Evolutionary conservation across 1,140 invertebrate species (phyloP).

Genomic region (Oreohelix idahoensis): DNA sequence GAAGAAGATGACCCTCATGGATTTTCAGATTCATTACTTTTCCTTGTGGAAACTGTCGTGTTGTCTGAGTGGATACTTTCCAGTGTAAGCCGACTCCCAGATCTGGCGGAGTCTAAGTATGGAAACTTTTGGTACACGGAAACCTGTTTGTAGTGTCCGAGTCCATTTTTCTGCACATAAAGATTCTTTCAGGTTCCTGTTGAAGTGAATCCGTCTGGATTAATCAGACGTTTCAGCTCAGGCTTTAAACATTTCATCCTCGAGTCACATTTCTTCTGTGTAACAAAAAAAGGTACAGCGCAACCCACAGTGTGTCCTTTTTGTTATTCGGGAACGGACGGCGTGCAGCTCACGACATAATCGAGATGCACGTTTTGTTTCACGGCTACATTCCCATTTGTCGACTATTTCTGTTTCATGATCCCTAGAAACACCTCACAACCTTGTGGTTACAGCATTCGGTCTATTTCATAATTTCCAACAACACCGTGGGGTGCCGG

Average conservation of each 20-base stretch:
- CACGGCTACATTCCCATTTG: too few relatives aligned
- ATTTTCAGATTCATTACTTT: neutral
- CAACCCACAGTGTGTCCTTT: neutral
- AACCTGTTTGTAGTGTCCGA: neutral
- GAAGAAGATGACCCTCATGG: neutral
- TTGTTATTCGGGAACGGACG: neutral
- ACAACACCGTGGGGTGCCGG: neutral
- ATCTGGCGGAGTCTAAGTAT: neutral
- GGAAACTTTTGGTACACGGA: neutral
- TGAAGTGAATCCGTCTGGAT: neutral
- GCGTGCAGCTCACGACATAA: too few relatives aligned
- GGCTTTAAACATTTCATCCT: neutral
- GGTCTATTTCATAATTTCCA: too few relatives aligned
- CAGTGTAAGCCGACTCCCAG: neutral
- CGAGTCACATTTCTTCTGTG: slow-evolving; percentile 5
- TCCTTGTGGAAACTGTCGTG: too few relatives aligned
- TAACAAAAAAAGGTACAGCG: neutral
- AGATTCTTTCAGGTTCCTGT: neutral
- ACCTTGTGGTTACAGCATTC: too few relatives aligned
- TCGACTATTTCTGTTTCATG: neutral
- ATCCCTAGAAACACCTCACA: too few relatives aligned
- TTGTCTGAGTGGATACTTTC: neutral
- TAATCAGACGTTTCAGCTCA: neutral
- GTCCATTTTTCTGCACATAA: neutral
- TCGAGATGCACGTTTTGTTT: too few relatives aligned